Evolutionary conservation across 2,888 invertebrate species (phyloP), one percentile per base, ranked within the genome.

Genomic region (Pseudococcus jackbeardsleyi): DNA sequence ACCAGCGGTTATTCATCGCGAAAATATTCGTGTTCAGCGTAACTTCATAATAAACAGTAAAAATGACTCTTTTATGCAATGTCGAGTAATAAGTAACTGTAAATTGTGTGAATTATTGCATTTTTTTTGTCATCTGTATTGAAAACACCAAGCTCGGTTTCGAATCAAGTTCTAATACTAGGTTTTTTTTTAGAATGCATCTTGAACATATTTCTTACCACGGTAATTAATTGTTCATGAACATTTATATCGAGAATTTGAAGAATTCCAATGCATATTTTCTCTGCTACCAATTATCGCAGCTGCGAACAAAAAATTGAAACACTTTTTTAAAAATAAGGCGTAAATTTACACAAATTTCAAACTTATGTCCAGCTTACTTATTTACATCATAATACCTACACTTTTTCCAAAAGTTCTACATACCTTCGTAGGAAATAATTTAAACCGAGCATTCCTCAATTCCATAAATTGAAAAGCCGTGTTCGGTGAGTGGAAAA

Each of bases 391-490:
- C 64, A 22, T 22, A 19, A 64, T 64, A 64, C 64, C 22, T 64
- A 64, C 64, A 64, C 64, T 64, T 64, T 64, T 64, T 9, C 22
- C 6, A 22, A 64, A 64, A 64, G 22, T 64, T 64, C 22, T 64
- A 64, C 19, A 64, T 22, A 64, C 64, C 64, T 22, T 22, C 2
- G 22, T 9, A 22, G 22, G 19, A 64, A 19, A 64, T 64, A 72
- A 72, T 72, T 72, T 72, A 15, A 72, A 33, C 33, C 15, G 4
- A 72, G 72, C 15, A 9, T 33, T 17, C 72, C 72, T 39, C 72
- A 33, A 72, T 17, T 33, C 72, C 19, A 72, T 72, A 72, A 72
- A 72, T 72, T 72, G 72, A 72, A 72, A 39, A 72, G 33, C 72
- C 72, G 39, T 72, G 72, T 72, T 33, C 17, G 33, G 33, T 72